A percentile compares a stretch with the other conserved stretches of the same genome.
Evolutionary conservation across 2,888 invertebrate species (phyloP).

Genomic region (Drosophila seclusa): DNA sequence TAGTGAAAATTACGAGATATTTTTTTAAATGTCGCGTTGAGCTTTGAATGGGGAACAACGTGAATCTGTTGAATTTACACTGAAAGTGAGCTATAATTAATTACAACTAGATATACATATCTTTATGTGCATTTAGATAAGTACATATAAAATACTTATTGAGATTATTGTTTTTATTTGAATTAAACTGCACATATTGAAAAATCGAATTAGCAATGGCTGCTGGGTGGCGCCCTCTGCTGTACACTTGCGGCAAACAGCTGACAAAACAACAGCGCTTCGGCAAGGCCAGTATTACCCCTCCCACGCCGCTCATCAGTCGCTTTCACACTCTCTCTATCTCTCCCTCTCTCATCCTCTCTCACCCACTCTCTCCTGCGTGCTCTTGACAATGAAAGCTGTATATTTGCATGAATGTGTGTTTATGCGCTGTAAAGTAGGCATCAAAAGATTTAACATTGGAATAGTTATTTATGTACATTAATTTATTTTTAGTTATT

Average conservation of each 20-base stretch:
- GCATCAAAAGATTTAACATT: constrained; percentile 36
- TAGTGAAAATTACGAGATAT: constrained; percentile 3
- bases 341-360: background rate
- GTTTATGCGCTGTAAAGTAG: constrained; percentile 46
- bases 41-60: constrained; percentile 39
- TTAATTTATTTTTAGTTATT: background rate
- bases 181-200: constrained; percentile 7
- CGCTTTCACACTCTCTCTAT: background rate
- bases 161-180: background rate
- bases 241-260: constrained; percentile 40
- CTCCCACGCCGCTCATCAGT: background rate
- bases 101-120: background rate
- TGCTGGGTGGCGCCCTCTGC: constrained; percentile 50
- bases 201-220: constrained; percentile 49
- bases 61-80: constrained; percentile 14
- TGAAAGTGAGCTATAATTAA: constrained; percentile 18
- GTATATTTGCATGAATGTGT: constrained; percentile 1
- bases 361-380: background rate
- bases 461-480: background rate
- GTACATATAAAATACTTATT: background rate
- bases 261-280: constrained; percentile 30
- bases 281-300: constrained; percentile 19
- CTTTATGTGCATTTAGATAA: background rate
- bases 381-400: constrained; percentile 64
- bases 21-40: constrained; percentile 24